These are phyloP conservation scores for Neomorphus geoffroyi DNA, from an alignment of 2,797 vertebrate species.

Conservation along the genomic window DNA sequence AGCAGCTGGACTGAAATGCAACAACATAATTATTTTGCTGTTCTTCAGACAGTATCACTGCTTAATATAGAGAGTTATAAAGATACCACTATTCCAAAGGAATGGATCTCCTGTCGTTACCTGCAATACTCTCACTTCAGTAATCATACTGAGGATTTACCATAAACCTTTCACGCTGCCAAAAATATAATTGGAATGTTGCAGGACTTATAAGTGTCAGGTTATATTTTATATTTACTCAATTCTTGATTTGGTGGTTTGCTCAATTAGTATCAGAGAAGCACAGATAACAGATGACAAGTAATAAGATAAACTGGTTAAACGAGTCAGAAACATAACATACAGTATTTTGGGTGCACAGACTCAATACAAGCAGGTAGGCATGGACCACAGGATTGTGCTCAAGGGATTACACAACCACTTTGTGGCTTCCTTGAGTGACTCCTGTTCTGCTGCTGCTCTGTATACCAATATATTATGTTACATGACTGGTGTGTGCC, in stretches of 20 bases:
- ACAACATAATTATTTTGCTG: neutral
- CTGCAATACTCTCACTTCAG: neutral
- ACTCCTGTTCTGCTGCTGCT: neutral
- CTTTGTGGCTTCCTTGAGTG: neutral
- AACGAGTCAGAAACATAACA: constrained; percentile 69
- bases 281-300: constrained; percentile 7
- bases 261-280: constrained; percentile 33
- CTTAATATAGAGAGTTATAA: neutral
- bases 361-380: constrained; percentile 39
- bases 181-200: neutral
- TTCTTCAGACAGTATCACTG: neutral
- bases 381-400: neutral
- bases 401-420: constrained; percentile 12
- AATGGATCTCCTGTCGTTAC: neutral
- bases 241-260: constrained; percentile 27
- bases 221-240: neutral
- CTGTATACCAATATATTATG: neutral
- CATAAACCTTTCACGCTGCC: neutral
- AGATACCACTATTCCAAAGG: neutral
- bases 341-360: constrained; percentile 41
- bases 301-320: constrained; percentile 77
- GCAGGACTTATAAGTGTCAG: neutral
- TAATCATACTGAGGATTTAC: neutral
- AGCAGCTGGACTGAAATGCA: neutral
- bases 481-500: neutral